Base-by-base conservation (phyloP, 2,888 invertebrate genomes). In the Gandaritis pyraliata region DNA sequence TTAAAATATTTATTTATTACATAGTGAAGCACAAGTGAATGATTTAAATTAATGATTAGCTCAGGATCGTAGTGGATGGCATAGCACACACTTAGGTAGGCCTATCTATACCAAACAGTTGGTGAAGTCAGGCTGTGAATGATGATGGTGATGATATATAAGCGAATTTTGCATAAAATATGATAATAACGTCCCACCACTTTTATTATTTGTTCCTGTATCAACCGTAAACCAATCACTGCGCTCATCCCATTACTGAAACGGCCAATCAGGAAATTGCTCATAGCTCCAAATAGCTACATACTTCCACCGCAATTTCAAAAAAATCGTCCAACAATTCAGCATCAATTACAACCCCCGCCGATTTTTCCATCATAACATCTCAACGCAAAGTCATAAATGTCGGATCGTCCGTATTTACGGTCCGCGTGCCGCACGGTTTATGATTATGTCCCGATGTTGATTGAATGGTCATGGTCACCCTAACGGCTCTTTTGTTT, bases 381-480 rank as follows among this genome's bases (percentile, higher is more conserved):
- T 85, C 82, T 79, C 48, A 48, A 48, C 48, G 74, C 76, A 58
- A 33, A 53, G 55, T 63, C 76, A 66, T 68, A 70, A 70, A 66
- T 75, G 67, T 70, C 62, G 65, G 55, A 45, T 61, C 75, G 75
- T 74, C 70, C 70, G 68, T 74, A 76, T 77, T 78, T 90, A 89
- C 83, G 85, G 80, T 74, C 70, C 81, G 82, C 82, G 83, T 81
- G 82, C 77, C 81, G 81, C 77, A 81, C 71, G 75, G 75, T 90
- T 91, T 90, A 92, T 88, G 90, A 90, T 90, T 88, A 90, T 90
- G 85, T 87, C 81, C 88, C 77, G 74, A 81, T 85, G 86, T 85
- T 90, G 91, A 91, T 90, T 89, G 90, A 91, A 90, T 88, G 89
- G 86, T 81, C 81, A 77, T 81, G 82, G 83, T 80, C 83, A 79